phyloP scores from a whole-genome alignment of 2,888 invertebrate genomes.

The Troglohyphantes excavatus region DNA sequence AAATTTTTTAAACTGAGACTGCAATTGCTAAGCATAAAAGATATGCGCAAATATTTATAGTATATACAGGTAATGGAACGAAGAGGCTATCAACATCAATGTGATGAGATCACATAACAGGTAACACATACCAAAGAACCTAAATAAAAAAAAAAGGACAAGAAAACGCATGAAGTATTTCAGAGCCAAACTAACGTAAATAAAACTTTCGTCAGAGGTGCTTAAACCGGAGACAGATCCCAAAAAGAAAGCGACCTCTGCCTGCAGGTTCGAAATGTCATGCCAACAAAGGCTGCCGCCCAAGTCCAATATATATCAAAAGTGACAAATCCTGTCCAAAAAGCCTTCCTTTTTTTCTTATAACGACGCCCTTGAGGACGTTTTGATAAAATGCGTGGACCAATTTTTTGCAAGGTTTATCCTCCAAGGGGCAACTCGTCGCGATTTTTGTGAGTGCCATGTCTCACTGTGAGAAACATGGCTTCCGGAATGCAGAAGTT shows the following conservation, averaged over 20 bases:
- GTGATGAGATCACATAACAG: no score
- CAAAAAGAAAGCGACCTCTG: neutral
- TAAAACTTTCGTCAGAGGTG: neutral
- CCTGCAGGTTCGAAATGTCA: slow-evolving; percentile 37
- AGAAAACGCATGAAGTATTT: neutral
- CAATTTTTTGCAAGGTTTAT: neutral
- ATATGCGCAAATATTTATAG: no score
- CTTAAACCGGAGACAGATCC: no score
- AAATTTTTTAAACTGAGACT: no score
- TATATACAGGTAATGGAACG: no score
- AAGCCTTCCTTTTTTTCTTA: slow-evolving; percentile 26
- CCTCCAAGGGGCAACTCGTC: neutral
- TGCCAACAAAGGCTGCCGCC: slow-evolving; percentile 33
- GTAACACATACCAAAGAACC: neutral
- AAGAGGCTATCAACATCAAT: no score
- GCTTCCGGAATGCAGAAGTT: neutral
- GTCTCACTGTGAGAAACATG: neutral
- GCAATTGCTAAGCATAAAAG: no score
- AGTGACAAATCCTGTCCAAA: slow-evolving; percentile 57
- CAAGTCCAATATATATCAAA: slow-evolving; percentile 45
- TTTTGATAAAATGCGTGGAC: slow-evolving; percentile 21
- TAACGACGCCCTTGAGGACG: slow-evolving; percentile 43
- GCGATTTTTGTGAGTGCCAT: neutral
- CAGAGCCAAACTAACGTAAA: neutral
- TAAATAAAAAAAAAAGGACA: neutral